These are phyloP conservation scores for Hippocampus barbouri DNA, from an alignment of 2,113 vertebrate genomes.

Conservation along the genomic window DNA sequence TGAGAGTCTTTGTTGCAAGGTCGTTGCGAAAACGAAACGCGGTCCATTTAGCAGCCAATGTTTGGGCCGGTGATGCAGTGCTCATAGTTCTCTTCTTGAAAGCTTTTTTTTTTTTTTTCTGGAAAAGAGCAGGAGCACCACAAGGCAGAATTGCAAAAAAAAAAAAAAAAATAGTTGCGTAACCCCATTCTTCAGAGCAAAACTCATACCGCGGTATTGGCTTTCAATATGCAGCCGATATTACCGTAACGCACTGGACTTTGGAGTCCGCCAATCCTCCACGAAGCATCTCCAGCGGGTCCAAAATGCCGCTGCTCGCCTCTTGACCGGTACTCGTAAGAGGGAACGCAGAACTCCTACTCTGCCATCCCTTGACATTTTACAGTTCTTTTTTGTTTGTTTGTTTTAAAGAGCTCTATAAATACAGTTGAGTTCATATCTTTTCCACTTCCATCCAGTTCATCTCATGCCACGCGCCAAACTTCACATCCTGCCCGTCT, in stretches of 20 bases:
- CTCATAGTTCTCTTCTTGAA: slow-evolving; percentile 4
- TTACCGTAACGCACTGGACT: too few relatives aligned
- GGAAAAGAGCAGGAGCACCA: background rate
- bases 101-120: background rate
- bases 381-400: too few relatives aligned
- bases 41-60: slow-evolving; percentile 19
- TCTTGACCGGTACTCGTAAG: too few relatives aligned
- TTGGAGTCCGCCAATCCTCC: too few relatives aligned
- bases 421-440: background rate
- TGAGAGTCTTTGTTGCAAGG: slow-evolving; percentile 26
- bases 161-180: background rate
- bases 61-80: slow-evolving; percentile 8
- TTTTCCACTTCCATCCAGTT: slow-evolving; percentile 13
- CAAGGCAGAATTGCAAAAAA: background rate
- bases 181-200: background rate
- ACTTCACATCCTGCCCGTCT: slow-evolving; percentile 37
- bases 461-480: slow-evolving; percentile 19
- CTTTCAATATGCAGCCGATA: background rate
- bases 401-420: too few relatives aligned
- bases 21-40: slow-evolving; percentile 18
- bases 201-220: background rate
- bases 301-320: too few relatives aligned
- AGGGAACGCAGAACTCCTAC: too few relatives aligned
- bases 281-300: too few relatives aligned
- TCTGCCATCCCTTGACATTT: too few relatives aligned